phyloP scores from a whole-genome alignment of 1,140 invertebrate genomes.

The Solen grandis region DNA sequence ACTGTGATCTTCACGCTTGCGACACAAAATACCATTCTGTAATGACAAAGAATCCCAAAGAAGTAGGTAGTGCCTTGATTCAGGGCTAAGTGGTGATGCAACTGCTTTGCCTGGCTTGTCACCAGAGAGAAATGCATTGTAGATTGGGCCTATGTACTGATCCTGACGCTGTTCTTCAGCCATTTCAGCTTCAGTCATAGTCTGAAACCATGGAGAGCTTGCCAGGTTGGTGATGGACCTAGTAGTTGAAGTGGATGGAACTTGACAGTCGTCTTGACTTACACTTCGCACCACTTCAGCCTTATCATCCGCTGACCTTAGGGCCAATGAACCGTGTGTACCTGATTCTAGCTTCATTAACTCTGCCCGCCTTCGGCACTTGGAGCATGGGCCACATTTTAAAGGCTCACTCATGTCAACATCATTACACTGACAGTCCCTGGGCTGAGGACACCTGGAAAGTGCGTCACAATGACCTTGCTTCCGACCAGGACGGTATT shows the following conservation, averaged over 20 bases:
- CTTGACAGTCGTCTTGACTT: no score
- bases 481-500: slow-evolving; percentile 26
- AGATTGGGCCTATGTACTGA: no score
- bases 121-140: no score
- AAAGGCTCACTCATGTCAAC: slow-evolving; percentile 1
- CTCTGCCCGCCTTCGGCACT: not conserved
- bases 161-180: no score
- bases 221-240: no score
- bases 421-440: not conserved
- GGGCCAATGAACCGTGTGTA: not conserved
- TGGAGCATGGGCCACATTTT: not conserved
- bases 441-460: slow-evolving; percentile 31
- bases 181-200: no score
- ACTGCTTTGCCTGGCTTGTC: not conserved
- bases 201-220: no score
- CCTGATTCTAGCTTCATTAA: not conserved
- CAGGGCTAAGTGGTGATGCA: no score
- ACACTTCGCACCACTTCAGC: not conserved
- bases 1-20: not conserved
- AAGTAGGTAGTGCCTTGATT: no score
- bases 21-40: not conserved
- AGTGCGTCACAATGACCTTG: slow-evolving; percentile 67
- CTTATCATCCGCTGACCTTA: not conserved
- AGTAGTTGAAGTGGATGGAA: no score
- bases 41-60: not conserved